Percentiles rank a stretch among this genome's conserved stretches.
Conservation (phyloP, 2,797 vertebrate species). For the Telmatherina bonti region DNA sequence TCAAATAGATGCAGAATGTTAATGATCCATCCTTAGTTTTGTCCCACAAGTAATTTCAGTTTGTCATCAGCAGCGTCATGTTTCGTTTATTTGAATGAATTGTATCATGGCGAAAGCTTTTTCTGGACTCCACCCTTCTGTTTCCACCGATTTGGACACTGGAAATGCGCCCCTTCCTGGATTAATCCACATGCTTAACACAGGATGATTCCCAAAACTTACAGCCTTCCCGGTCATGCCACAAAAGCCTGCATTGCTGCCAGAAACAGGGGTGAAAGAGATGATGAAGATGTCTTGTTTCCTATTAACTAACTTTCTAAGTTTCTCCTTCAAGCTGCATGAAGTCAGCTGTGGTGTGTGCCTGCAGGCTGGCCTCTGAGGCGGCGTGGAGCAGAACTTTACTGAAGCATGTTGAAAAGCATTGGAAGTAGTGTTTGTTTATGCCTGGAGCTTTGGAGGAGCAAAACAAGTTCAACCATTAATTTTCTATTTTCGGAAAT, state of each 20-base stretch:
- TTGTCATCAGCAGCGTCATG: constrained; percentile 18
- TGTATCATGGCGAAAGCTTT: constrained; percentile 26
- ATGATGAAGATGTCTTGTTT: constrained; percentile 12
- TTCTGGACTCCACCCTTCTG: constrained; percentile 43
- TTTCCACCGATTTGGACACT: constrained; percentile 35
- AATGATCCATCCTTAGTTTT: neutral
- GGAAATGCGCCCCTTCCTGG: constrained; percentile 74
- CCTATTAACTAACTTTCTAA: neutral
- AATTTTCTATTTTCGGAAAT: constrained; percentile 51
- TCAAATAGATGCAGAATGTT: neutral
- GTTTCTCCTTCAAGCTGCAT: constrained; percentile 4
- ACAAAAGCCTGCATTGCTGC: neutral
- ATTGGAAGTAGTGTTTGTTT: constrained; percentile 53
- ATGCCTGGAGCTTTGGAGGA: constrained; percentile 45
- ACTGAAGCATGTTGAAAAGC: constrained; percentile 44
- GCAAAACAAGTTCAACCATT: constrained; percentile 36
- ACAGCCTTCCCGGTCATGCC: constrained; percentile 36
- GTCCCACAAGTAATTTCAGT: neutral
- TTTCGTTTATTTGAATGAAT: constrained; percentile 44
- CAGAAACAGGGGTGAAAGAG: neutral
- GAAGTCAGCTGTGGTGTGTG: constrained; percentile 6
- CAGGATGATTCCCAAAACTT: constrained; percentile 70
- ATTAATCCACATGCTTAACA: constrained; percentile 61
- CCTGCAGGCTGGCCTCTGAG: constrained; percentile 30
- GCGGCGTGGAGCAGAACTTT: constrained; percentile 27